Evolutionary conservation across 2,113 vertebrate species (phyloP), one percentile per base, ranked within the genome.

Genomic region (Mobula hypostoma): DNA sequence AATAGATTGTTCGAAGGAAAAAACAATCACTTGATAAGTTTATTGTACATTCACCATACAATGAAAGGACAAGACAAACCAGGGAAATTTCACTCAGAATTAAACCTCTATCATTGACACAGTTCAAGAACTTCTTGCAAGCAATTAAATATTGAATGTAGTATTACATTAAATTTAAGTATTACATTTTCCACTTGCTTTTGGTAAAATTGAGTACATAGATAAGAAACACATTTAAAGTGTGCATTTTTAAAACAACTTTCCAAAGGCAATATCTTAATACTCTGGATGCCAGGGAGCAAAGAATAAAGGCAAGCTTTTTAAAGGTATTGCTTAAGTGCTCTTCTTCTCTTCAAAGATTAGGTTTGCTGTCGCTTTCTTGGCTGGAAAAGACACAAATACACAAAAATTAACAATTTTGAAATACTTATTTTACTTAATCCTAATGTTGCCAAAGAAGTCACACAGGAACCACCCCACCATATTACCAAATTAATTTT

Each of bases 301-400:
- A 91, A 94, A 95, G 95, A 94, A 94, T 95, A 95, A 91, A 97
- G 96, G 96, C 96, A 96, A 91, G 63, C 36, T 92, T 92, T 72
- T 19, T 74, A 94, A 74, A 82, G 94, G 94, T 77, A 76, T 6
- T 29, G 17, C 82, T 96, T 98, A 99, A 94, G 96, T 96, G 95
- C 96, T 98, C 96, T 99, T 99, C 96, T 99, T 99, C 95, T 99
- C 99, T 74, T 99, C 98, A n/a, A 98, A 98, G 6, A 99, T 96
- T 90, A 99, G 94, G 95, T 98, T 99, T 95, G 98, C 98, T 29
- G 98, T 97, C 36, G 98, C 99, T 96, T 96, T 98, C 96, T 98
- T 99, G 94, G 97, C 99, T 99, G 96, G 56, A 95, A 48, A 94
- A 70, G 68, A 95, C 29, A 95, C 70, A 94, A 94, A 91, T 40